Conservation (phyloP, 2,888 invertebrate genomes). For the Chrysotoxum bicinctum region DNA sequence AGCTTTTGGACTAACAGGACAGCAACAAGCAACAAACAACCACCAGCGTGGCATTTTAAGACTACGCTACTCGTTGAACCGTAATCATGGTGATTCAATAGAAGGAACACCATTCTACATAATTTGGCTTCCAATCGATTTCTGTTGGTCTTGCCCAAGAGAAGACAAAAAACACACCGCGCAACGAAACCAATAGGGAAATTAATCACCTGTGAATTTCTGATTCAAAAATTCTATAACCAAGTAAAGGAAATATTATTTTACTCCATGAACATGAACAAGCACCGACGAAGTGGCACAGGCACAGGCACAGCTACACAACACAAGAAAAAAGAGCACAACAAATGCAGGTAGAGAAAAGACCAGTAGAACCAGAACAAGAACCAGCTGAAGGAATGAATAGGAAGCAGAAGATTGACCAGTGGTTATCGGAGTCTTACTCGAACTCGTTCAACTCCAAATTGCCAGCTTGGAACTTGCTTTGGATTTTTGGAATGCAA, state of each 20-base stretch:
- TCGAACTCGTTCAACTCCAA: constrained; percentile 18
- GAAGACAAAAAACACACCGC: constrained; percentile 14
- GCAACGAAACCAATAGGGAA: constrained; percentile 31
- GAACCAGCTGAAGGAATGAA: constrained; percentile 10
- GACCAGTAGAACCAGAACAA: constrained; percentile 20
- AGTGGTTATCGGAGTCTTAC: not conserved
- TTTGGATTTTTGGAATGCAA: constrained; percentile 59
- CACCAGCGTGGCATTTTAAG: not conserved
- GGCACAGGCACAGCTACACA: not conserved
- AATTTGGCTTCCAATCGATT: constrained; percentile 35
- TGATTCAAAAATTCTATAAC: not conserved
- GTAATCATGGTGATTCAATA: constrained; percentile 9
- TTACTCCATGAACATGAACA: not conserved
- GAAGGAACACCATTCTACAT: not conserved
- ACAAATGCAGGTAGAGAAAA: constrained; percentile 29
- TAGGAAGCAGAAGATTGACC: constrained; percentile 28
- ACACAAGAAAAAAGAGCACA: constrained; percentile 12
- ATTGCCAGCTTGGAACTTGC: constrained; percentile 60
- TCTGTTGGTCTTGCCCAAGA: not conserved
- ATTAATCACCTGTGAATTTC: constrained; percentile 53
- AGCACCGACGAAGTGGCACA: not conserved
- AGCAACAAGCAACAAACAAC: not conserved
- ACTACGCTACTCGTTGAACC: constrained; percentile 17
- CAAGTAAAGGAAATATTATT: not conserved
- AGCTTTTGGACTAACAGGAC: constrained; percentile 1